Percentiles rank a stretch among this genome's conserved stretches.
Evolutionary conservation across 2,888 invertebrate genomes (phyloP).

Genomic region (Lithophane ornitopus): DNA sequence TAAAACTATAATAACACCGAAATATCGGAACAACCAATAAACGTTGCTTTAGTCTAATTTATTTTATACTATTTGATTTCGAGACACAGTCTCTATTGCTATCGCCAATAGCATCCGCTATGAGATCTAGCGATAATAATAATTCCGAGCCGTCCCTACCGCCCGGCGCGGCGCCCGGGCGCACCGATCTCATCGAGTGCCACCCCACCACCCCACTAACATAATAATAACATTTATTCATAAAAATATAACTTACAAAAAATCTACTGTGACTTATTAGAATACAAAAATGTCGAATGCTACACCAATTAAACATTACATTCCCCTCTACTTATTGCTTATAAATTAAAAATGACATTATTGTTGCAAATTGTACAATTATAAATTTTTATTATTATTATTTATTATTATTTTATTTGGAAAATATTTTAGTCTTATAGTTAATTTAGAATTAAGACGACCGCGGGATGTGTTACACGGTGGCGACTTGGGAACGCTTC

Average conservation of each 20-base stretch:
- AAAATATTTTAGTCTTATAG: constrained; percentile 69
- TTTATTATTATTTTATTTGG: constrained; percentile 62
- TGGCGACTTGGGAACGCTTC: constrained; percentile 41
- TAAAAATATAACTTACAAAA: constrained; percentile 71
- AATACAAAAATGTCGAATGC: constrained; percentile 65
- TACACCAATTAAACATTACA: constrained; percentile 63
- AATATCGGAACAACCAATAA: constrained; percentile 71
- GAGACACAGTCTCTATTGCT: constrained; percentile 67
- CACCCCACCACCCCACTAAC: constrained; percentile 50
- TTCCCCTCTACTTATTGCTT: constrained; percentile 68
- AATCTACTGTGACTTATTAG: constrained; percentile 65
- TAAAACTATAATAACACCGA: constrained; percentile 66
- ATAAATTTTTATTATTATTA: constrained; percentile 57
- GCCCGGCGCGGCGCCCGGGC: constrained; percentile 38
- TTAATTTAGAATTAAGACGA: constrained; percentile 70
- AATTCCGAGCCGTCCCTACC: constrained; percentile 27
- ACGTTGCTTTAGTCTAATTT: constrained; percentile 65
- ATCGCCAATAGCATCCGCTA: constrained; percentile 58
- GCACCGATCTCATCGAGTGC: constrained; percentile 64
- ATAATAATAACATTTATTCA: constrained; percentile 62
- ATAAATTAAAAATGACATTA: constrained; percentile 67
- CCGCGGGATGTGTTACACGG: constrained; percentile 52
- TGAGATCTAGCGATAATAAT: constrained; percentile 58
- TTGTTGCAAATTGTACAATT: constrained; percentile 70
- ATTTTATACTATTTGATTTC: constrained; percentile 60